Evolutionary conservation across 2,113 vertebrate genomes (phyloP).

Genomic region (Alexandromys fortis): DNA sequence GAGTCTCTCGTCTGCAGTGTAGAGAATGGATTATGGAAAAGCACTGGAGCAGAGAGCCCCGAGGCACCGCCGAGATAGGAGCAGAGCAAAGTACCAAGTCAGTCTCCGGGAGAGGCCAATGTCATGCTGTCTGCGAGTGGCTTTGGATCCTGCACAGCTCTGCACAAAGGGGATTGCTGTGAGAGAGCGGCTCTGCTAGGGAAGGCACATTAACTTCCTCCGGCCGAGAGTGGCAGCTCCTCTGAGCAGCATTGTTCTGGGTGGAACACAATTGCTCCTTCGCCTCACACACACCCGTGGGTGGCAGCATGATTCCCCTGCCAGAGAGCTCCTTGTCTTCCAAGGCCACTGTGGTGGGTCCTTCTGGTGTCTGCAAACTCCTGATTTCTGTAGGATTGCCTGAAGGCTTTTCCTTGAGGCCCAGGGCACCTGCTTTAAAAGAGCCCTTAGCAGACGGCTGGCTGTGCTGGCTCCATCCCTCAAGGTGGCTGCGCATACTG

Average conservation of each 20-base stretch:
- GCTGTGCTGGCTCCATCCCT: neutral
- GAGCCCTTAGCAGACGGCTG: neutral
- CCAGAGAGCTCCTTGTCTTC: neutral
- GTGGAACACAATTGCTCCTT: neutral
- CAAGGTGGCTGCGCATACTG: accelerated
- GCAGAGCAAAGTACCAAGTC: neutral
- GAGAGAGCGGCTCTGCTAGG: neutral
- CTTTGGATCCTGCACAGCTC: constrained; percentile 5
- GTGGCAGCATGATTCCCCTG: too few relatives aligned
- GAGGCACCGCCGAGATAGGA: neutral
- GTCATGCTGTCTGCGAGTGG: neutral
- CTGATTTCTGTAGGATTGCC: neutral
- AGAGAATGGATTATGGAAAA: constrained; percentile 36
- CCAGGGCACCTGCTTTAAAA: neutral
- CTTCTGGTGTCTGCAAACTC: neutral
- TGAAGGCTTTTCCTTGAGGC: neutral
- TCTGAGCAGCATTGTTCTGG: neutral
- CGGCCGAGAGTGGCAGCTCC: neutral
- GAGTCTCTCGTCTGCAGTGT: neutral
- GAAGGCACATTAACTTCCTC: neutral
- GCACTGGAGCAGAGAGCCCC: neutral
- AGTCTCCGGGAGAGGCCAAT: neutral
- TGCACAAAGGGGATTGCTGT: neutral
- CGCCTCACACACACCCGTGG: neutral
- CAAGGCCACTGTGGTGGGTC: neutral